Base-by-base conservation (phyloP, 2,797 vertebrate genomes). In the Cynopterus sphinx region DNA sequence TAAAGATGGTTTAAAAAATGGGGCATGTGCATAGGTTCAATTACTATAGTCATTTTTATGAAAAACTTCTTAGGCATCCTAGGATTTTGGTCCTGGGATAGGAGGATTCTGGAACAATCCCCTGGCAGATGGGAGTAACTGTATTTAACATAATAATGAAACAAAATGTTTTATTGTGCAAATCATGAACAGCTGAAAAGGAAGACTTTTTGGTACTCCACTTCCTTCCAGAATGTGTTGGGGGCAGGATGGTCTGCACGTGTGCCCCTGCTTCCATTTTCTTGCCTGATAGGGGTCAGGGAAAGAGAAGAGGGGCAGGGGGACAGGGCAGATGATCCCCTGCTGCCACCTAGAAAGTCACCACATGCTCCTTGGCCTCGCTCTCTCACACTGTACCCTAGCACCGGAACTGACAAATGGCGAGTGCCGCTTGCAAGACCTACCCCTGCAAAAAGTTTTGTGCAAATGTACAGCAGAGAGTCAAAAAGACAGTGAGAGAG, bases 91-190 rank as follows among this genome's bases (percentile, higher is more conserved):
- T 57, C 41, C 19, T 63, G 49, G 49, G 49, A 17, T 49, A 16
- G 2, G 11, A 28, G 41, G 19, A 57, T 33, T 41, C 79, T 49
- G 79, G 31, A 65, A n/a, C 41, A n/a, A 46, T 16, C 79, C 9
- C 31, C 41, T 46, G 49, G 15, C 49, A 49, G 49, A 49, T 49
- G 61, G 31, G 41, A 43, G 6, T 22, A 11, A n/a, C 39, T 49
- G 21, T 10, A 22, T 57, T 83, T 73, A 65, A 43, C 26, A 39
- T 43, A 84, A 84, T 57, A 82, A 92, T 81, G 49, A 92, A 61
- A 83, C 55, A 86, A 16, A 33, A 73, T 21, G 85, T 88, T 90
- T 87, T 65, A 88, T 88, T 81, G 73, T 63, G 67, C 43, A 84
- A 92, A 84, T 68, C 36, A 51, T 17, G 24, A 87, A 63, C 19